Evolutionary conservation across 2,888 invertebrate genomes (phyloP).

Genomic region (Pyrochroa serraticornis): DNA sequence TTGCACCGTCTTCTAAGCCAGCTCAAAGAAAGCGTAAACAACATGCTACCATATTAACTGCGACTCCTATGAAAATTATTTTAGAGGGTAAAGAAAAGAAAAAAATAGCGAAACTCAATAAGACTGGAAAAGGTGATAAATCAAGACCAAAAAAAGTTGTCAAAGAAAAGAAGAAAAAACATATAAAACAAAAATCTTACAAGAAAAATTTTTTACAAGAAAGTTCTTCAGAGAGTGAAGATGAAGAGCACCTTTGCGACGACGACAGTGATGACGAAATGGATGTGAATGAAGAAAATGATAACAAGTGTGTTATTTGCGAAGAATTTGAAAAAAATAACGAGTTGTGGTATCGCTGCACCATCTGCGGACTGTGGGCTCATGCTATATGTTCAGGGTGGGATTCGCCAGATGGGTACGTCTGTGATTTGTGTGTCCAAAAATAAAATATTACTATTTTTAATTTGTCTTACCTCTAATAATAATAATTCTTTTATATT

Average conservation of each 20-base stretch:
- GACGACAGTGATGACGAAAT: conserved; percentile 33
- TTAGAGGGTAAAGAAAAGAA: conserved; percentile 25
- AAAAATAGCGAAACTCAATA: conserved; percentile 27
- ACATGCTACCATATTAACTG: neutral
- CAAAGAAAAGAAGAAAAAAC: conserved; percentile 18
- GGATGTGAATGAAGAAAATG: conserved; percentile 32
- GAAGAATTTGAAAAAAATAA: conserved; percentile 29
- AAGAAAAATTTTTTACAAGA: conserved; percentile 14
- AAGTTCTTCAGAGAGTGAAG: conserved; percentile 30
- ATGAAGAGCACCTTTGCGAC: conserved; percentile 27
- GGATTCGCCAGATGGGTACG: conserved; percentile 38
- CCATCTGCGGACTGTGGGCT: conserved; percentile 39
- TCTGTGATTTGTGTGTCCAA: conserved; percentile 36
- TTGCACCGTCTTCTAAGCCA: conserved; percentile 33
- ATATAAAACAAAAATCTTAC: conserved; percentile 33
- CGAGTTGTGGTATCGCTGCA: conserved; percentile 31
- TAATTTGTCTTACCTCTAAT: conserved; percentile 17
- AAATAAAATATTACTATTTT: neutral
- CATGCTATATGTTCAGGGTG: conserved; percentile 42
- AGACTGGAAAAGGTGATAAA: conserved; percentile 31
- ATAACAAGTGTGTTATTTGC: conserved; percentile 31
- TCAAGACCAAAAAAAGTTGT: conserved; percentile 26
- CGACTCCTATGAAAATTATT: conserved; percentile 14
- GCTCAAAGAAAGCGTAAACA: conserved; percentile 27
- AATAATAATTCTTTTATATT: conserved; percentile 8